These are phyloP conservation scores for Gouania willdenowi DNA, from an alignment of 2,797 vertebrate genomes.

Conservation along the genomic window DNA sequence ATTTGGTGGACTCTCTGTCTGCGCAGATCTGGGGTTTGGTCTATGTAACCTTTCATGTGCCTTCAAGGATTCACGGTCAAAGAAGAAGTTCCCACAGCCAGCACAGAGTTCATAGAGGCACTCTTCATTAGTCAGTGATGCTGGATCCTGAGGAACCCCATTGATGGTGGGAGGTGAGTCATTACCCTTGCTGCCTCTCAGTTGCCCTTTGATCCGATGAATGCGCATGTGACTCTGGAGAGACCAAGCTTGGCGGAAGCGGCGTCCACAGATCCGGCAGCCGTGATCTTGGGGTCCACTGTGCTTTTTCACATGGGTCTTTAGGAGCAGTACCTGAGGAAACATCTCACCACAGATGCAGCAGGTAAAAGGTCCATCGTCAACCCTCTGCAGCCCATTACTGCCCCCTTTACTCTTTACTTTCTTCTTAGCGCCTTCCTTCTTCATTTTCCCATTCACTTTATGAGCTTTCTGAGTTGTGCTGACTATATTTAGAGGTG, in stretches of 20 bases:
- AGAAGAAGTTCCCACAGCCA: conserved; percentile 94
- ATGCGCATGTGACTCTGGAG: conserved; percentile 99
- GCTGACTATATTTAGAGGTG: conserved; percentile 75
- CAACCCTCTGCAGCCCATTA: conserved; percentile 37
- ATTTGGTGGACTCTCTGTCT: conserved; percentile 21
- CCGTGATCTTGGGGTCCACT: conserved; percentile 89
- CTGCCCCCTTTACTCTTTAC: conserved; percentile 39
- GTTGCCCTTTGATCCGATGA: conserved; percentile 84
- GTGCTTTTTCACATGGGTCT: conserved; percentile 95
- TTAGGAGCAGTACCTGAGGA: conserved; percentile 89
- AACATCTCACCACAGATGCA: conserved; percentile 90
- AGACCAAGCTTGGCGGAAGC: conserved; percentile 98
- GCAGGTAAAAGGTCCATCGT: conserved; percentile 79
- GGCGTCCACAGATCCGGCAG: conserved; percentile 93
- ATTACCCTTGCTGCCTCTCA: conserved; percentile 63
- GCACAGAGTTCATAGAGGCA: conserved; percentile 92
- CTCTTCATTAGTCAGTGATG: conserved; percentile 79
- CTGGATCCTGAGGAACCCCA: conserved; percentile 85
- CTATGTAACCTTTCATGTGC: conserved; percentile 85
- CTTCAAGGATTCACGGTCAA: conserved; percentile 83
- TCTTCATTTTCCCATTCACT: conserved; percentile 81
- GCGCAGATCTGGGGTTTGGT: conserved; percentile 26
- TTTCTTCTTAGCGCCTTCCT: conserved; percentile 82
- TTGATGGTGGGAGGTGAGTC: conserved; percentile 87
- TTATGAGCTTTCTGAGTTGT: conserved; percentile 79